Evolutionary conservation across 2,113 vertebrate genomes (phyloP).

Genomic region (Cynocephalus volans): DNA sequence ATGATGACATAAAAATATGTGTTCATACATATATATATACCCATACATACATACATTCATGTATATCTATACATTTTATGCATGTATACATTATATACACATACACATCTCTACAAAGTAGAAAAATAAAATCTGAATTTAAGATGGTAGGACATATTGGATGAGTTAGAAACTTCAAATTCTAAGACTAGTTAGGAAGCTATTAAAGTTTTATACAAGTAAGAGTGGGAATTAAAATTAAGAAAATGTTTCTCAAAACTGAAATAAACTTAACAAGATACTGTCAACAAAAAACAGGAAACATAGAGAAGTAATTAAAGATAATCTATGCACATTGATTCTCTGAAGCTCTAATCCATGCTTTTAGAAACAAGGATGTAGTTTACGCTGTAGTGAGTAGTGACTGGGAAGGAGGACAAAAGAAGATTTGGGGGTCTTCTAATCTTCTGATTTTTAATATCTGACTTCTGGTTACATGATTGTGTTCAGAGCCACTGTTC

Average conservation of each 20-base stretch:
- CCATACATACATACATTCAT: not conserved
- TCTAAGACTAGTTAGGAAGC: not conserved
- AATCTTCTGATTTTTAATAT: not conserved
- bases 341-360: not conserved
- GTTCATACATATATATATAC: not conserved
- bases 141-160: not conserved
- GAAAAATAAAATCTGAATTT: not conserved
- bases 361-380: not conserved
- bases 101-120: not conserved
- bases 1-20: not conserved
- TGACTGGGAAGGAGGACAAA: not conserved
- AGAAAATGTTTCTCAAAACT: not conserved
- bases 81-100: not conserved
- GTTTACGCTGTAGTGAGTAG: not conserved
- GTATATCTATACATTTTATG: not conserved
- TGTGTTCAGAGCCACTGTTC: not conserved
- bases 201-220: not conserved
- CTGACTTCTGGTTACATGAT: not conserved
- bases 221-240: not conserved
- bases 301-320: not conserved
- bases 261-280: not conserved
- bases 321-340: not conserved
- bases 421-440: too few relatives aligned
- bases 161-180: not conserved
- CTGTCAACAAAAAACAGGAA: not conserved